Conservation (phyloP, 1,140 invertebrate genomes). For the Drosophila burlai region DNA sequence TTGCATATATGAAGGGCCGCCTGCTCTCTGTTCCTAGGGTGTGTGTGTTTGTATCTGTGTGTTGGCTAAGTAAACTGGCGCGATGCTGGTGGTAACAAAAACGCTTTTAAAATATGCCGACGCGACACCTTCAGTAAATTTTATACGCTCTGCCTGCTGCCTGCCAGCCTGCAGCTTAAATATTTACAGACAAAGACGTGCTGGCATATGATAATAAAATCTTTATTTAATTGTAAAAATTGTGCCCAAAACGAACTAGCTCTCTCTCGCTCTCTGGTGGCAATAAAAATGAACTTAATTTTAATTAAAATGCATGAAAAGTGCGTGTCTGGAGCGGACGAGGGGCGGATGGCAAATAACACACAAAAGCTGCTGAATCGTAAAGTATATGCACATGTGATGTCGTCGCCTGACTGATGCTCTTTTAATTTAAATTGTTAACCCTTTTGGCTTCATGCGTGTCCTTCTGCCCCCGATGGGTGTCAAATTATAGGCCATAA, state of each 20-base stretch:
- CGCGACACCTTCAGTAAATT: slow-evolving; percentile 84
- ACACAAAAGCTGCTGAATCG: slow-evolving; percentile 66
- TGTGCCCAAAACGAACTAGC: slow-evolving; percentile 61
- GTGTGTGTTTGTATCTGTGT: slow-evolving; percentile 23
- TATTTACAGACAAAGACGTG: slow-evolving; percentile 27
- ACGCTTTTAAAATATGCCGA: slow-evolving; percentile 85
- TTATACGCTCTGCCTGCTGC: slow-evolving; percentile 54
- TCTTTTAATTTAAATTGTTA: slow-evolving; percentile 77
- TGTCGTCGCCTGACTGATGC: slow-evolving; percentile 8
- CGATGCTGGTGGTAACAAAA: slow-evolving; percentile 65
- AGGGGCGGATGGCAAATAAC: slow-evolving; percentile 11
- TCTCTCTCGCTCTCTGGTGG: slow-evolving; percentile 8
- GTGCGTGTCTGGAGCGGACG: slow-evolving; percentile 46
- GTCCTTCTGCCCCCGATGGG: slow-evolving; percentile 61
- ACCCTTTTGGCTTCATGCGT: slow-evolving; percentile 62
- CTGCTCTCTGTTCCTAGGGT: slow-evolving; percentile 2
- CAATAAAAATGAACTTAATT: slow-evolving; percentile 84
- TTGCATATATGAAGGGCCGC: slow-evolving; percentile 66
- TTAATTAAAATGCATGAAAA: slow-evolving; percentile 83
- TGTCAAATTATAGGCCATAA: slow-evolving; percentile 82
- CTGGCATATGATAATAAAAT: slow-evolving; percentile 77
- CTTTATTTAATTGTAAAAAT: slow-evolving; percentile 84
- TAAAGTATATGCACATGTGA: slow-evolving; percentile 45
- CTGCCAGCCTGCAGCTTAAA: slow-evolving; percentile 17
- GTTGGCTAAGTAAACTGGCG: slow-evolving; percentile 72